These are phyloP conservation scores for Danaus chrysippus DNA, from an alignment of 2,888 invertebrate species.

Conservation along the genomic window DNA sequence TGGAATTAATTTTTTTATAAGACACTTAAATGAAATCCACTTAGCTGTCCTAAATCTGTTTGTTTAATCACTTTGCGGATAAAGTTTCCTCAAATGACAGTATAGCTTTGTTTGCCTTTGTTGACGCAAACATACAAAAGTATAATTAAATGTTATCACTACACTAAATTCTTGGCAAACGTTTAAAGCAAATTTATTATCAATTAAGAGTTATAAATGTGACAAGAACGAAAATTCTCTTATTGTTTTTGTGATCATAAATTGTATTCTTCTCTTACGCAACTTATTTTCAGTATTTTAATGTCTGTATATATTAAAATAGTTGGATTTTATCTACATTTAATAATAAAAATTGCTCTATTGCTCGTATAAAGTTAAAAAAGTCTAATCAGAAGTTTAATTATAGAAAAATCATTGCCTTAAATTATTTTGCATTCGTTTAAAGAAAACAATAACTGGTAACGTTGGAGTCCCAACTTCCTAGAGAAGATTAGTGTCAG, in stretches of 20 bases:
- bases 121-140: slow-evolving; percentile 13
- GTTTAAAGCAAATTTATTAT: slow-evolving; percentile 24
- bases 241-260: slow-evolving; percentile 5
- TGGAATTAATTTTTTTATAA: neutral
- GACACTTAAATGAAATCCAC: no score
- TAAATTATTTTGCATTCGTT: no score
- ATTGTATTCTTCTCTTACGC: neutral
- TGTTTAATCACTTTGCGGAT: no score
- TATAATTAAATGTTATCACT: slow-evolving; percentile 13
- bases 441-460: no score
- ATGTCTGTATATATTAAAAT: neutral
- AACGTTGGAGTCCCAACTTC: no score
- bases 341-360: no score
- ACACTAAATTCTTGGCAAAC: slow-evolving; percentile 21
- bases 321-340: no score
- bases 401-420: no score
- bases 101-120: slow-evolving; percentile 16
- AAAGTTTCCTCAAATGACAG: neutral
- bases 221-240: slow-evolving; percentile 20
- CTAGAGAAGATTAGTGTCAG: no score
- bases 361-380: no score
- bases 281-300: neutral
- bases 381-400: no score
- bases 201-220: slow-evolving; percentile 25
- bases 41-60: no score